phyloP scores from a whole-genome alignment of 2,113 vertebrate genomes.

The Neopipo cinnamomea region DNA sequence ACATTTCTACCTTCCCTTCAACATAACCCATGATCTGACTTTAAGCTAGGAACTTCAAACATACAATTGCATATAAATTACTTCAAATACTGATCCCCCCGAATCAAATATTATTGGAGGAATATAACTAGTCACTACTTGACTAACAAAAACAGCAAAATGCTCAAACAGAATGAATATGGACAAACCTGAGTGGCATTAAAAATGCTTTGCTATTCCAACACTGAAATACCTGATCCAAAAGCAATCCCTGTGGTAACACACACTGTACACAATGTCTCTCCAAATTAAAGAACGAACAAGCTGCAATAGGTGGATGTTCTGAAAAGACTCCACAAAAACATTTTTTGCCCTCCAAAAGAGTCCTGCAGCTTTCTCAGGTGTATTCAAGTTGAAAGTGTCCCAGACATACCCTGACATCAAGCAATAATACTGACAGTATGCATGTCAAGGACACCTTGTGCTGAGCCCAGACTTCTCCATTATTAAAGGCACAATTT shows the following conservation, averaged over 20 bases:
- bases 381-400: background rate
- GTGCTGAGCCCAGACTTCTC: background rate
- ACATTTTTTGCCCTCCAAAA: background rate
- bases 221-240: background rate
- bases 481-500: constrained; percentile 40
- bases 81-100: background rate
- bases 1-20: background rate
- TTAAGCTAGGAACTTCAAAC: background rate
- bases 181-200: background rate
- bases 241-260: background rate
- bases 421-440: background rate
- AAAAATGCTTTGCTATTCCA: background rate
- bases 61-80: background rate
- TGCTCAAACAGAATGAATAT: background rate
- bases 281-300: background rate
- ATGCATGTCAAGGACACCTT: background rate
- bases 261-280: background rate
- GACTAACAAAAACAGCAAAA: background rate
- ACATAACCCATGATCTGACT: background rate
- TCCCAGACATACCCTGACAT: background rate
- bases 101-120: background rate
- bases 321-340: background rate
- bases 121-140: background rate
- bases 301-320: background rate
- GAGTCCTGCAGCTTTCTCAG: background rate